Evolutionary conservation across 2,113 vertebrate species (phyloP).

Genomic region (Philantomba maxwellii): DNA sequence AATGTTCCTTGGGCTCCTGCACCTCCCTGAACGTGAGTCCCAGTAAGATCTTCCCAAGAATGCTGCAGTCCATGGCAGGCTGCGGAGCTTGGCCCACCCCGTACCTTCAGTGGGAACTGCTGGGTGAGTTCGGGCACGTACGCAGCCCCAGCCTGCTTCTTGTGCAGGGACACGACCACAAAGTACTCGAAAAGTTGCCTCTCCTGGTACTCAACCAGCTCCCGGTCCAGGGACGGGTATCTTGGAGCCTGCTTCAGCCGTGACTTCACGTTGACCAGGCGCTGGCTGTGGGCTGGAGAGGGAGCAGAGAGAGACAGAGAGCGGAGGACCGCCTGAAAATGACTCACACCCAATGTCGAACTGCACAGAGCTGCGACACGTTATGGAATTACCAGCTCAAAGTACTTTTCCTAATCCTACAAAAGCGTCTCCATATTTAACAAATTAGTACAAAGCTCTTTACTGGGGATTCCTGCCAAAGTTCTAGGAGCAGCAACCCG

Average conservation of each 20-base stretch:
- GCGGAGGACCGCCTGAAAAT: rapidly evolving
- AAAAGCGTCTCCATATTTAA: neutral
- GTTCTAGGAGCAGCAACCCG: neutral
- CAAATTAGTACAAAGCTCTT: neutral
- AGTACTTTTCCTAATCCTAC: neutral
- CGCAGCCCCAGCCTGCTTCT: conserved; percentile 89
- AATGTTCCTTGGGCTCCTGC: neutral
- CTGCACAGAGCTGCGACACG: rapidly evolving
- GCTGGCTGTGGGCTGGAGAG: conserved; percentile 89
- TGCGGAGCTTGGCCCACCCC: rapidly evolving
- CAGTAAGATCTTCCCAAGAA: no score
- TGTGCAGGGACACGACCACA: conserved; percentile 92
- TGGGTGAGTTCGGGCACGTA: conserved; percentile 95
- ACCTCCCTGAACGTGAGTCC: neutral
- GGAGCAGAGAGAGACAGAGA: no score
- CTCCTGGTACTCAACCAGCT: conserved; percentile 89
- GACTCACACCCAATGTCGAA: neutral
- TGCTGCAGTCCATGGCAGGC: rapidly evolving
- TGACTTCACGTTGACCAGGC: conserved; percentile 92
- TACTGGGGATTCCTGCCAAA: neutral
- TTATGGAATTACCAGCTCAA: neutral
- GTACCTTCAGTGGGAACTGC: conserved; percentile 95
- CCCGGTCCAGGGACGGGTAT: conserved; percentile 87
- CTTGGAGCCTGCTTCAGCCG: conserved; percentile 89
- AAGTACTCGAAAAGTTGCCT: conserved; percentile 96